These are phyloP conservation scores for Lutraria rhynchaena DNA, from an alignment of 1,140 invertebrate species.

Conservation along the genomic window DNA sequence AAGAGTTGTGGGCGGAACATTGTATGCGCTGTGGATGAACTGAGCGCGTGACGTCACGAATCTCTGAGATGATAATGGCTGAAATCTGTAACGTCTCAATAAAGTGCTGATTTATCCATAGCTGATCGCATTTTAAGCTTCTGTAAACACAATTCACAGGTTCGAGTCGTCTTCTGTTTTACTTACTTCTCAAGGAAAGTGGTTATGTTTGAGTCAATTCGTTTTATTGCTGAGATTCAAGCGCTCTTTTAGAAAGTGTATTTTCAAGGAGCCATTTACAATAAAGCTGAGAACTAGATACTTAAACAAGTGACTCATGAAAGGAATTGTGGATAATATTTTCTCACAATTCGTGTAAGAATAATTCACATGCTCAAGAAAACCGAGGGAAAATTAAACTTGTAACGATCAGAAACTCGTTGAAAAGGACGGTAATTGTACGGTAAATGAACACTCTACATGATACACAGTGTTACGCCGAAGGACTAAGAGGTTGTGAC, in stretches of 20 bases:
- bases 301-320: conserved; percentile 28
- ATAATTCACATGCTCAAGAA: conserved; percentile 3
- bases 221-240: conserved; percentile 43
- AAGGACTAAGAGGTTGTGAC: conserved; percentile 35
- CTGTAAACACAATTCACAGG: conserved; percentile 61
- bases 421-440: background rate
- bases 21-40: conserved; percentile 20
- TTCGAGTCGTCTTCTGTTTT: conserved; percentile 44
- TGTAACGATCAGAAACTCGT: background rate
- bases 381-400: no score
- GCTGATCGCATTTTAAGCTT: conserved; percentile 57
- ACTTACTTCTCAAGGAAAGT: conserved; percentile 42
- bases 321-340: conserved; percentile 24
- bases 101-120: conserved; percentile 55
- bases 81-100: conserved; percentile 57
- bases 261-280: conserved; percentile 24
- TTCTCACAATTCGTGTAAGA: conserved; percentile 22
- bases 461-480: conserved; percentile 36
- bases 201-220: conserved; percentile 30
- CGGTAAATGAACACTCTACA: conserved; percentile 56
- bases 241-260: conserved; percentile 21
- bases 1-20: conserved; percentile 19
- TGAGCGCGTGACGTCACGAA: conserved; percentile 46
- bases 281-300: conserved; percentile 34
- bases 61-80: conserved; percentile 57